Conservation (phyloP, 2,113 vertebrate genomes). For the Otolemur garnettii region DNA sequence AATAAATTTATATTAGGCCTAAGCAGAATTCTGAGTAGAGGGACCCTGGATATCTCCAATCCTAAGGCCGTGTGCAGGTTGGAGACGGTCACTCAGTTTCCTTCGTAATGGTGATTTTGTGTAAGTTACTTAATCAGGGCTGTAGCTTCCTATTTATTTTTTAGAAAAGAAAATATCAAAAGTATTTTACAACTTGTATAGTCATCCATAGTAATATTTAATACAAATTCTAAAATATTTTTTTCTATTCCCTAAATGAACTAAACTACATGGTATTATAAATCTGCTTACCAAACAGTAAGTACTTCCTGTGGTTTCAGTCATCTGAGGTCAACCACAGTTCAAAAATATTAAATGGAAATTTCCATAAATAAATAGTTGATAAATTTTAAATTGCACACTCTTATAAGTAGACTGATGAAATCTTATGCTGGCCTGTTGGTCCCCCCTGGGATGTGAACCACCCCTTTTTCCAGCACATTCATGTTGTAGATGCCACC, state of each 20-base stretch:
- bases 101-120: not conserved
- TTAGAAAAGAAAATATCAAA: constrained; percentile 27
- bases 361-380: not conserved
- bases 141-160: not conserved
- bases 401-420: not conserved
- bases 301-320: not conserved
- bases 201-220: not conserved
- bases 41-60: not conserved
- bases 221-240: not conserved
- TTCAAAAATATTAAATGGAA: not conserved
- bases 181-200: not conserved
- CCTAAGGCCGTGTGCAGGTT: not conserved
- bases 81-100: not conserved
- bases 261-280: not conserved
- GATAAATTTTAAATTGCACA: not conserved
- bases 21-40: not conserved
- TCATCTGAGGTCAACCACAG: not conserved
- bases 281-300: not conserved
- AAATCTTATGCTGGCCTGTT: not conserved
- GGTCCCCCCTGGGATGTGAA: not conserved
- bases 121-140: constrained; percentile 6
- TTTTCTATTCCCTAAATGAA: not conserved
- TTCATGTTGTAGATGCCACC: not conserved
- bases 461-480: not conserved
- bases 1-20: not conserved